Base-by-base conservation (phyloP, 2,797 vertebrate species). In the Rallus crepitans region DNA sequence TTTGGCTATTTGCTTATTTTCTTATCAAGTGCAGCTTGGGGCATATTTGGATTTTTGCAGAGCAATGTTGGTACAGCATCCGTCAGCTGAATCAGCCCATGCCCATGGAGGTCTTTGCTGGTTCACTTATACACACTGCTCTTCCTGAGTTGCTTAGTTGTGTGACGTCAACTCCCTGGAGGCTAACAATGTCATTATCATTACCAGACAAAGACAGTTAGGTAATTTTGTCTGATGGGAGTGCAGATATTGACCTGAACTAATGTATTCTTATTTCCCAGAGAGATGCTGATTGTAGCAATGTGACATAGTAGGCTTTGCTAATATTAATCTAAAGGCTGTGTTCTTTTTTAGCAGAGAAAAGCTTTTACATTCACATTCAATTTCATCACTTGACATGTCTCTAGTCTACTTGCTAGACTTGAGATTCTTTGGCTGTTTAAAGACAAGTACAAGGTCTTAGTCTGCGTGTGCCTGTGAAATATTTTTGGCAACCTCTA, bases 161-260 rank as follows among this genome's bases (percentile, higher is more conserved):
- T 93, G 69, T 89, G 85, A 96, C 63, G 87, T 97, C 70, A 55
- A 8, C 92, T 93, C 89, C 91, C 96, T 93, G 82, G 97, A 97
- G 95, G 92, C 87, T 95, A 93, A 64, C 63, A 88, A 55, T 93
- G 92, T 96, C 97, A 97, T 59, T 63, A 81, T 94, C 90, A 90
- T 92, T 97, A 95, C 87, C 94, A 97, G 94, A 97, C 91, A 95
- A 96, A 97, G 94, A 79, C 89, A 68, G 92, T 97, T 93, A 90
- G 90, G 89, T 94, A 97, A 93, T 87, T 87, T 96, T 81, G 85
- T 90, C 94, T 95, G 90, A 97, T 96, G 88, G 89, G 86, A 97
- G 83, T 70, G 77, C 84, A 96, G 94, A 93, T 96, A 97, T 93
- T 96, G 94, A 95, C 88, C 94, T 88, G 78, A 97, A 96, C 95